Evolutionary conservation across 2,113 vertebrate genomes (phyloP).

Genomic region (Orthonyx spaldingii): DNA sequence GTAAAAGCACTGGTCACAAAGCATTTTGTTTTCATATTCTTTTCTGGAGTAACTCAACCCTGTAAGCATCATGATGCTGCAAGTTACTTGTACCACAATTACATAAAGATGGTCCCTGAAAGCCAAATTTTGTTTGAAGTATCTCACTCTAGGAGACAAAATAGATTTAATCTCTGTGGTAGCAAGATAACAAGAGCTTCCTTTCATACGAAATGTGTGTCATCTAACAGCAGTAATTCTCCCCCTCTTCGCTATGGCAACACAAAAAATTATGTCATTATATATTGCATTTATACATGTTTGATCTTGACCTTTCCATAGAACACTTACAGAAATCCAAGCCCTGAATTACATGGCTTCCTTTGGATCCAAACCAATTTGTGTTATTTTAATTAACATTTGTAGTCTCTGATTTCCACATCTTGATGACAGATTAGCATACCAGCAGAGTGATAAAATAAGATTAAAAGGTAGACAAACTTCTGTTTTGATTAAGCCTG

Average conservation of each 20-base stretch:
- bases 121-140: not conserved
- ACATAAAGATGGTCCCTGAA: not conserved
- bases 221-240: not conserved
- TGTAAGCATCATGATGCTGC: not conserved
- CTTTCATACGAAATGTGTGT: not conserved
- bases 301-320: constrained; percentile 28
- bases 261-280: not conserved
- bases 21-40: not conserved
- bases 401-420: constrained; percentile 21
- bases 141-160: not conserved
- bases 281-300: not conserved
- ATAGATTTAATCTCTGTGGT: not conserved
- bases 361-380: not conserved
- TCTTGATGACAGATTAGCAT: constrained; percentile 48
- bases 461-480: constrained; percentile 49
- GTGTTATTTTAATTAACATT: constrained; percentile 52
- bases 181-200: not conserved
- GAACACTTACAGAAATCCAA: not conserved
- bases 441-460: constrained; percentile 36
- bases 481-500: constrained; percentile 26
- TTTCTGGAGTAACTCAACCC: not conserved
- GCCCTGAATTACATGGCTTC: not conserved
- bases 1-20: not conserved
- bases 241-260: not conserved
- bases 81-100: not conserved